These are phyloP conservation scores for Cyrtonyx montezumae DNA, from an alignment of 2,113 vertebrate species.

Conservation along the genomic window DNA sequence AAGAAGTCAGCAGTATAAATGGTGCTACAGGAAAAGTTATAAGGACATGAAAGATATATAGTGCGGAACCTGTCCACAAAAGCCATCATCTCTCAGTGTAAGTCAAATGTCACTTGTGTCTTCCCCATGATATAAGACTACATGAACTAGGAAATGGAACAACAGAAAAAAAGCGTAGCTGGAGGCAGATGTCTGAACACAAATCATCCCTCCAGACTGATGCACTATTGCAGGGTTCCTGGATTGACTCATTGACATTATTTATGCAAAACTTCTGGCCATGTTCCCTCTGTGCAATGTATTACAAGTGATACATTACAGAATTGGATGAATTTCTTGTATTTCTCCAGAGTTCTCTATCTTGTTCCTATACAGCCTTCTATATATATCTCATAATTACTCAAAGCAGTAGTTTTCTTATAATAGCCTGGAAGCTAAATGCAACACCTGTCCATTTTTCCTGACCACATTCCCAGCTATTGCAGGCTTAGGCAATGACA, in stretches of 20 bases:
- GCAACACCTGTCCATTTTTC: slow-evolving; percentile 19
- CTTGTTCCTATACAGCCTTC: not conserved
- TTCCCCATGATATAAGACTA: slow-evolving; percentile 32
- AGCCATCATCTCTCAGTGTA: not conserved
- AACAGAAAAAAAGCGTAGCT: slow-evolving; percentile 22
- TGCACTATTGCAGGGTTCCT: not conserved
- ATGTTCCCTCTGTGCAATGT: slow-evolving; percentile 7
- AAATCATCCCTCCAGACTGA: slow-evolving; percentile 50
- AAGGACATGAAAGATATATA: slow-evolving; percentile 21
- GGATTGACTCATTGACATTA: slow-evolving; percentile 24
- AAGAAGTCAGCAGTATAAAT: slow-evolving; percentile 7
- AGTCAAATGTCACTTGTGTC: slow-evolving; percentile 61
- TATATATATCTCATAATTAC: slow-evolving; percentile 12
- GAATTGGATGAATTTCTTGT: not conserved
- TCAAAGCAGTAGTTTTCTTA: slow-evolving; percentile 1
- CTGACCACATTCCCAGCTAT: not conserved
- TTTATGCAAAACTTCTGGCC: slow-evolving; percentile 60
- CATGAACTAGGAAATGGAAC: slow-evolving; percentile 20
- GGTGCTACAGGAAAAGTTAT: slow-evolving; percentile 3
- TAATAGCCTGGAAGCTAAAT: not conserved
- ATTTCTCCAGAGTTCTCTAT: slow-evolving; percentile 18
- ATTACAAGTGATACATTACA: slow-evolving; percentile 32
- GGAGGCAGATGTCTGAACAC: slow-evolving; percentile 41
- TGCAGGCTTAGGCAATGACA: not conserved
- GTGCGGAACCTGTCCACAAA: not conserved